Conservation (phyloP, 2,888 invertebrate genomes). For the Apodemia hepburni region DNA sequence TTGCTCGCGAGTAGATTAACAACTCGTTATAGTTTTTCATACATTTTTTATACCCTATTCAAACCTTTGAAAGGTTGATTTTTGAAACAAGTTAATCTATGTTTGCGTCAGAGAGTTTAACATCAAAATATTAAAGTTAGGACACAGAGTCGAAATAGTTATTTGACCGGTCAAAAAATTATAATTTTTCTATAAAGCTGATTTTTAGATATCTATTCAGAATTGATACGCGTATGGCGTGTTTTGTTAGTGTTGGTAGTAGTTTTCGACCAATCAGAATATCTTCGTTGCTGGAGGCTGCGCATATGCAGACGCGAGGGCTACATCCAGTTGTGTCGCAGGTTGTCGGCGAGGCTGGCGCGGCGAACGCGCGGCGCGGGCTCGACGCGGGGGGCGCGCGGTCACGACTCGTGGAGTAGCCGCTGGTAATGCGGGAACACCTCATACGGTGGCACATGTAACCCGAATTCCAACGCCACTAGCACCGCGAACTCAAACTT, state of each 20-base stretch:
- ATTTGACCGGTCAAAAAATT: too few relatives aligned
- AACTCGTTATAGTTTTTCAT: too few relatives aligned
- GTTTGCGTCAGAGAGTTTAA: too few relatives aligned
- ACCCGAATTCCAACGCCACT: slow-evolving; percentile 95
- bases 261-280: not conserved
- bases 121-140: too few relatives aligned
- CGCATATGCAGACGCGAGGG: not conserved
- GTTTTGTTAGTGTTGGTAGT: not conserved
- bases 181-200: not conserved
- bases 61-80: too few relatives aligned
- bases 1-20: too few relatives aligned
- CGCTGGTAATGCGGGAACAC: slow-evolving; percentile 97
- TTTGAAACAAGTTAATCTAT: too few relatives aligned
- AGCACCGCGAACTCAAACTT: slow-evolving; percentile 96
- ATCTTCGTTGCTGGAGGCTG: not conserved
- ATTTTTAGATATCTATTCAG: not conserved
- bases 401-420: slow-evolving; percentile 95
- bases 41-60: too few relatives aligned
- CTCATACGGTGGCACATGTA: slow-evolving; percentile 95
- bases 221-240: not conserved
- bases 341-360: slow-evolving; percentile 58
- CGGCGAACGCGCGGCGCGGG: slow-evolving; percentile 44
- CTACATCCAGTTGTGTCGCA: slow-evolving; percentile 53
- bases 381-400: slow-evolving; percentile 48
- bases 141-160: too few relatives aligned